Base-by-base conservation (phyloP, 2,888 invertebrate species). In the Ophion obscuratus region DNA sequence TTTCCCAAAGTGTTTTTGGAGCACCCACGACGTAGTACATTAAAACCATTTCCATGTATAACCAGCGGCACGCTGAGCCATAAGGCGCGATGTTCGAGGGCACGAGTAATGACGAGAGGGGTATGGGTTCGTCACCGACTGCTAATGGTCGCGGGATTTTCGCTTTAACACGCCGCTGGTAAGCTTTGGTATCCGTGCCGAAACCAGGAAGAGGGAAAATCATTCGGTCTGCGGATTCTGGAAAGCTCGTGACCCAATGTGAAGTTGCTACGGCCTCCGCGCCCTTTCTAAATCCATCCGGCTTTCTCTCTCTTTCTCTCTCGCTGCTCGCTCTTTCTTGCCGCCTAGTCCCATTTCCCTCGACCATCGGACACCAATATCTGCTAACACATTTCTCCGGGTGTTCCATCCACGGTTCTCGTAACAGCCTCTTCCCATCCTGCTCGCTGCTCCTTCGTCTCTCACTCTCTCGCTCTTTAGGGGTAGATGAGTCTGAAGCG, bases 401-500 rank as follows among this genome's bases (percentile, higher is more conserved):
- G 44, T n/a, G 86, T 88, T 86, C 86, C 84, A 84, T 84, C 70
- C 85, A 67, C 31, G 77, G 83, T 24, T 83, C 24, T 83, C 85
- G 76, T 77, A 79, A 87, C 78, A 81, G 80, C 77, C 75, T 80
- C 80, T 68, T 68, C 66, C 66, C 68, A 44, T n/a, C 61, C n/a
- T n/a, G n/a, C n/a, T n/a, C n/a, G 27, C 44, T n/a, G 10, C 14
- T 20, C n/a, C 44, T 27, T 61, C 27, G 31, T 53, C 14, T 31
- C 4, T 44, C 17, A 17, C 44, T n/a, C 44, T 20, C n/a, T 20
- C 40, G 20, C 20, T 24, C 40, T 64, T 62, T 57, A n/a, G 61
- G 11, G 14, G 24, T 11, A 47, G 44, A 17, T 27, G 61, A 66
- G 20, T 62, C 59, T n/a, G 59, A 57, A 79, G 84, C 62, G 73